A percentile compares a stretch with the other conserved stretches of the same genome.
phyloP scores from a whole-genome alignment of 2,888 invertebrate genomes.

The Limnephilus rhombicus region DNA sequence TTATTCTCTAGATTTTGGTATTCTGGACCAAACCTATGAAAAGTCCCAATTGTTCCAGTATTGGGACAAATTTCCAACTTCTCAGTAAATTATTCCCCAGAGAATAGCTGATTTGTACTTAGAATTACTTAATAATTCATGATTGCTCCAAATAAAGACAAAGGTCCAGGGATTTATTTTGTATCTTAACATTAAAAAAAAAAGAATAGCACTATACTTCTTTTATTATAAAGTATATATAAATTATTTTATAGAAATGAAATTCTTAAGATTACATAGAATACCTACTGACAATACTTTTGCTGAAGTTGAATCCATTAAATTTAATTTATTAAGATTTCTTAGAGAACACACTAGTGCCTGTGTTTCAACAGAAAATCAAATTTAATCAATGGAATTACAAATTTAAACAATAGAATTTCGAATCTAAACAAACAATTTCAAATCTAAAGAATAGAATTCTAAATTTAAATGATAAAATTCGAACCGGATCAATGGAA shows the following conservation, averaged over 20 bases:
- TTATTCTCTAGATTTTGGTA: background rate
- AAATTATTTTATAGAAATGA: conserved; percentile 43
- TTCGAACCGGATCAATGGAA: background rate
- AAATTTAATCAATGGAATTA: background rate
- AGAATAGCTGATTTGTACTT: background rate
- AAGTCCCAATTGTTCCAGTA: background rate
- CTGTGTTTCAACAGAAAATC: background rate
- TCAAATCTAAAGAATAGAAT: background rate
- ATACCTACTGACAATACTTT: background rate
- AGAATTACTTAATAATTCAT: too few relatives aligned
- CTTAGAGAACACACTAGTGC: background rate
- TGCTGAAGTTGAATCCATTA: background rate
- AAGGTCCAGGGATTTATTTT: background rate
- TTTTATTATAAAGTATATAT: conserved; percentile 46
- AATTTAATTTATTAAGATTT: background rate
- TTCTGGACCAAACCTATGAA: background rate
- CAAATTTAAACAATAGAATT: background rate
- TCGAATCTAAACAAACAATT: background rate
- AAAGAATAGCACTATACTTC: conserved; percentile 36
- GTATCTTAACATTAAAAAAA: conserved; percentile 3
- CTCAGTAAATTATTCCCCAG: background rate
- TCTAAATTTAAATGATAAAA: background rate
- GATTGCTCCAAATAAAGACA: background rate
- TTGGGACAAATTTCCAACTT: background rate
- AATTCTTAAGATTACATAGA: conserved; percentile 34